Evolutionary conservation across 2,797 vertebrate genomes (phyloP).

Genomic region (Ctenopoma kingsleyae): DNA sequence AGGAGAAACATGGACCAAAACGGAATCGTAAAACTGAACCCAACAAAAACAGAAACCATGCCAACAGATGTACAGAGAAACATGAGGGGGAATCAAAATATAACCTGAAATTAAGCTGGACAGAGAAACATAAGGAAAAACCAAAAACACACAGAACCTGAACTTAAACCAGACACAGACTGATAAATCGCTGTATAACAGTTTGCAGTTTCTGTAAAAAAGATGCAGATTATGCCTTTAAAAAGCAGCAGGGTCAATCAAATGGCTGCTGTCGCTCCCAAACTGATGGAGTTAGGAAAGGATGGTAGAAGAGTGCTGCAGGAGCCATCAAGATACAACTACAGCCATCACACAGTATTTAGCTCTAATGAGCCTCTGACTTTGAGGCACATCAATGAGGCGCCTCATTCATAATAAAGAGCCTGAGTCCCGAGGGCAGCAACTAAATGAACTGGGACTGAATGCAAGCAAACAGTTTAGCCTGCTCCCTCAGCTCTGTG

Average conservation of each 20-base stretch:
- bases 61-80: too few species aligned
- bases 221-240: background rate
- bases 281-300: conserved; percentile 27
- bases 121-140: too few species aligned
- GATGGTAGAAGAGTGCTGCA: conserved; percentile 24
- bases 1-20: too few species aligned
- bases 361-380: conserved; percentile 76
- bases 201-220: background rate
- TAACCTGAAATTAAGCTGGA: too few species aligned
- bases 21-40: too few species aligned
- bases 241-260: conserved; percentile 1
- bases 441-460: conserved; percentile 77
- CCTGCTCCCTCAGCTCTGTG: conserved; percentile 60
- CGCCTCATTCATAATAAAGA: conserved; percentile 78
- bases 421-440: conserved; percentile 61
- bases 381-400: conserved; percentile 75
- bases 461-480: conserved; percentile 78
- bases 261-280: background rate
- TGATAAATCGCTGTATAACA: background rate
- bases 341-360: conserved; percentile 65
- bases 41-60: too few species aligned
- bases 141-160: too few species aligned
- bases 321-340: conserved; percentile 63
- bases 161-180: too few species aligned
- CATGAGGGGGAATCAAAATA: too few species aligned